Evolutionary conservation across 2,888 invertebrate genomes (phyloP), one percentile per base, ranked within the genome.

Genomic region (Amphipoea oculea): DNA sequence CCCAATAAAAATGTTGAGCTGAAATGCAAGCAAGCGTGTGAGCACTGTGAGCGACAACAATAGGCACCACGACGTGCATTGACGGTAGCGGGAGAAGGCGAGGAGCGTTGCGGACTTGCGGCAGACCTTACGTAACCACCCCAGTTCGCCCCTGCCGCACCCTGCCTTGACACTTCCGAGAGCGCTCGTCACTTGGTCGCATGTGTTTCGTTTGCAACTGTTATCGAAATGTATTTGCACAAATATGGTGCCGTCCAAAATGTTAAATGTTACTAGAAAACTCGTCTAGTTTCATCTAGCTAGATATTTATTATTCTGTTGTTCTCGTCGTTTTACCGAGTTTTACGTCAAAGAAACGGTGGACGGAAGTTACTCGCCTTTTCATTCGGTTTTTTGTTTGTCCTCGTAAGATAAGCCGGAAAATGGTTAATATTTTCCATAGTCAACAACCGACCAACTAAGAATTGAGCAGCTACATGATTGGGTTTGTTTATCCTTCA

Each of bases 111-210:
- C 93, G 92, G 93, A 78, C 83, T 82, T 84, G 84, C 84, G 84
- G 84, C 92, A 94, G 91, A 90, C 90, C 88, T 95, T 95, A 95
- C 93, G 92, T 95, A 95, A 95, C 92, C 89, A 88, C 85, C 90
- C 90, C 86, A 86, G 84, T 88, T 79, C 84, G 81, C 86, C 88
- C 83, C 85, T 72, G 73, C 86, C 86, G 81, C 85, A 79, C 83
- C 89, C 90, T 90, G 90, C 91, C 92, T 92, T 91, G 92, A 92
- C 93, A 94, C 93, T 93, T 93, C 92, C 93, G 91, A 93, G 91
- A 91, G 93, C 89, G 87, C 89, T 90, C 86, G 83, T 79, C 86
- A 82, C 81, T 84, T 85, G 83, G 79, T 81, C 85, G 82, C 74
- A 85, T 85, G 71, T 76, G 71, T 89, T 89, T 83, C 77, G 65